Evolutionary conservation across 2,113 vertebrate genomes (phyloP), one percentile per base, ranked within the genome.

Genomic region (Recurvirostra avosetta): DNA sequence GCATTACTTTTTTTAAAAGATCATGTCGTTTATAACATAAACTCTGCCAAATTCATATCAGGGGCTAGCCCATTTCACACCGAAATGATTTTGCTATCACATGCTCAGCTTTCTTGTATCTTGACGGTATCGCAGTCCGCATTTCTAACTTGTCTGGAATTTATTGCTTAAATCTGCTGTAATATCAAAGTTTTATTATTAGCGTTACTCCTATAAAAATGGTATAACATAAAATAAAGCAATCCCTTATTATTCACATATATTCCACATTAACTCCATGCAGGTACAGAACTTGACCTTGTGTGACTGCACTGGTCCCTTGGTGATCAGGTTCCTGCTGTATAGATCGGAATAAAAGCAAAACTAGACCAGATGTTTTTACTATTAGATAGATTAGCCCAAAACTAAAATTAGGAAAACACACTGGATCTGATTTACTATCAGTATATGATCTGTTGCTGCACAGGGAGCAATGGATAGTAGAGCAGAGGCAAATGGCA

Each of bases 331-430:
- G 76, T 95, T 98, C 96, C 97, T 98, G 97, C 87, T 97, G 94
- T 84, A 98, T 92, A 97, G 95, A 97, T 96, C 96, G 98, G 96
- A 98, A 97, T 97, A 97, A 96, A 98, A 97, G 94, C 92, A 98
- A 97, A 98, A 96, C 93, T 62, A 96, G 90, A 95, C 97, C 98
- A 98, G 97, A 97, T 98, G 98, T 97, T 98, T 98, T 98, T 97
- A 78, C 97, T 97, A 93, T 98, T 98, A 97, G 91, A 96, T 56
- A 97, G 94, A 98, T 95, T 96, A 97, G 92, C 87, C 96, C 92
- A 96, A 98, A 97, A 94, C 84, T 91, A 92, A 97, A 98, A 98
- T 98, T 98, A 98, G 86, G 97, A 98, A 98, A 98, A 98, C 97
- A 98, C 68, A 49, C 96, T 58, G 71, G 62, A 78, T 95, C 96